phyloP scores from a whole-genome alignment of 1,140 invertebrate genomes.

The Campoletis sonorensis region DNA sequence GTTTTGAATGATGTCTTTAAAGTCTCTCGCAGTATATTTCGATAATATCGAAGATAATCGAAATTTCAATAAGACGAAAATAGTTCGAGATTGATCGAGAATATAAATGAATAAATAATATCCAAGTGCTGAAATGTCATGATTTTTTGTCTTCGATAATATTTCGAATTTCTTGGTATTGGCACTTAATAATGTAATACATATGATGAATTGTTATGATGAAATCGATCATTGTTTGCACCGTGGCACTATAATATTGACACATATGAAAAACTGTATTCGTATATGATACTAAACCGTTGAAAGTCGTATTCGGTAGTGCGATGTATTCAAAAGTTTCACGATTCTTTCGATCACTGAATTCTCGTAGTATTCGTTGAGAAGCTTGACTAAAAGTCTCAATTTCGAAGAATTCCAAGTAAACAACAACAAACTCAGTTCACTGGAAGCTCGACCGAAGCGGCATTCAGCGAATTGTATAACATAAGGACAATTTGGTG shows the following conservation, averaged over 20 bases:
- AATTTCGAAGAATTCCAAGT: no score
- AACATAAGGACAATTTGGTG: conserved; percentile 74
- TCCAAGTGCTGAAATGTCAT: conserved; percentile 17
- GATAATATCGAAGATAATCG: conserved; percentile 39
- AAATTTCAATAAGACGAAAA: not conserved
- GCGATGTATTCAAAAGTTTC: no score
- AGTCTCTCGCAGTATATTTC: not conserved
- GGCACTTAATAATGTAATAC: conserved; percentile 47
- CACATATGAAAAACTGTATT: conserved; percentile 58
- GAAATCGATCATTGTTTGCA: conserved; percentile 76
- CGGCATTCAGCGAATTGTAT: conserved; percentile 62
- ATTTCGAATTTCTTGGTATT: conserved; percentile 7
- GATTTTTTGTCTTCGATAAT: conserved; percentile 25
- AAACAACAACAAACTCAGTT: no score
- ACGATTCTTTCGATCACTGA: no score
- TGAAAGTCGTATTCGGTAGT: conserved; percentile 34
- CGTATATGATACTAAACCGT: not conserved
- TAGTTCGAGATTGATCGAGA: not conserved
- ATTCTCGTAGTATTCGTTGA: no score
- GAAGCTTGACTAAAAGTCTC: no score
- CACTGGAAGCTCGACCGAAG: no score
- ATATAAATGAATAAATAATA: not conserved
- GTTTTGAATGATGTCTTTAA: not conserved
- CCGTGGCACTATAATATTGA: conserved; percentile 71
- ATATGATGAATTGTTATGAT: conserved; percentile 71